These are phyloP conservation scores for Aleiodes sp. DNA, from an alignment of 1,140 invertebrate genomes.

Conservation along the genomic window DNA sequence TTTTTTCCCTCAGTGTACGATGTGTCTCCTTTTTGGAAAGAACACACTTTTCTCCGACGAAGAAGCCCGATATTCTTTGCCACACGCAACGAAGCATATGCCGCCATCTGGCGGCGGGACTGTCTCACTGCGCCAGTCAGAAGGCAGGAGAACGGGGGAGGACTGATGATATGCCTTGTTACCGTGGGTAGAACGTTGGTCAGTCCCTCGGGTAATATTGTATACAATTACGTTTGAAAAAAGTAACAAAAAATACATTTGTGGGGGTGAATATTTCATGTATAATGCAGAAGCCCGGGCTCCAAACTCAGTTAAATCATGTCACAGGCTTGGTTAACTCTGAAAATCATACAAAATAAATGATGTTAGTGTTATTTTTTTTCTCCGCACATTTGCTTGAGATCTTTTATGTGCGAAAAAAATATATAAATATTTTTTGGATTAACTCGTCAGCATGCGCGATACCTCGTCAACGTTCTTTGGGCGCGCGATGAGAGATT, in stretches of 20 bases:
- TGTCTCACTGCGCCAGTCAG: too few species aligned
- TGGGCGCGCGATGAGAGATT: too few species aligned
- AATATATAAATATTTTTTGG: neutral
- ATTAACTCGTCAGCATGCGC: too few species aligned
- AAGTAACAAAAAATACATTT: conserved; percentile 13
- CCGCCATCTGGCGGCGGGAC: too few species aligned
- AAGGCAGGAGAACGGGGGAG: too few species aligned
- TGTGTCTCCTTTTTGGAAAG: too few species aligned
- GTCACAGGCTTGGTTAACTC: conserved; percentile 45
- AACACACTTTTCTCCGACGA: too few species aligned
- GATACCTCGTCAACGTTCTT: too few species aligned
- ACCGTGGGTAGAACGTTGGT: conserved; percentile 26
- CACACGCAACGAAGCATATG: too few species aligned
- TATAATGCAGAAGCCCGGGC: conserved; percentile 34
- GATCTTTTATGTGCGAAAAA: neutral
- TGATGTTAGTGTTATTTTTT: conserved; percentile 15
- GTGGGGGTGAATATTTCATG: conserved; percentile 30
- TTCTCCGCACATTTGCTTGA: neutral
- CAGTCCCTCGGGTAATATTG: conserved; percentile 42
- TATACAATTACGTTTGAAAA: conserved; percentile 41
- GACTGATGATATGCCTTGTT: conserved; percentile 41
- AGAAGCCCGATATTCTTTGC: too few species aligned
- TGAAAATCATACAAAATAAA: conserved; percentile 24
- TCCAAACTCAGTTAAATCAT: conserved; percentile 37
- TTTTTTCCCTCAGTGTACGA: too few species aligned